A percentile compares a stretch with the other conserved stretches of the same genome.
Conservation (phyloP, 1,140 invertebrate genomes). For the Solenopsis invicta region DNA sequence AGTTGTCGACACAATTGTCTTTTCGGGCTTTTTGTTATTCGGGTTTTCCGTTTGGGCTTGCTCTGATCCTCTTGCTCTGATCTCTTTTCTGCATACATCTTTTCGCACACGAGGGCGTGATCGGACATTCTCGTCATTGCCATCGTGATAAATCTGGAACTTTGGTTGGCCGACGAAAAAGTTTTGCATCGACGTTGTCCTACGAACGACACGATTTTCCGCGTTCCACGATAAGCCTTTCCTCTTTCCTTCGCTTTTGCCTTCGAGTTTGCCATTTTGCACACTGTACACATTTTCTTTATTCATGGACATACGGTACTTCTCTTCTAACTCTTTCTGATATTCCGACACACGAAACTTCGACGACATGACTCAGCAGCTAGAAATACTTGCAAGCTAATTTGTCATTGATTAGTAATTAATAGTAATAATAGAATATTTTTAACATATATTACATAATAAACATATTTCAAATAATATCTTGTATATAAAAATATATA, state of each 20-base stretch:
- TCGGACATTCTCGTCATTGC: not conserved
- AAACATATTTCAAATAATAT: not conserved
- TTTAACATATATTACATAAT: not conserved
- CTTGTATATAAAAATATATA: not conserved
- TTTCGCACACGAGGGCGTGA: not conserved
- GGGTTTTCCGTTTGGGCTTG: no score
- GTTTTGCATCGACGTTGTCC: not conserved
- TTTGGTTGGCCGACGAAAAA: not conserved
- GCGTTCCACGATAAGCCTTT: not conserved
- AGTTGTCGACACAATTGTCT: no score
- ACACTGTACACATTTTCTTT: not conserved
- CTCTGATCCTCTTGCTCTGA: not conserved
- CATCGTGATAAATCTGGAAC: constrained; percentile 52
- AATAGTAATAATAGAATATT: not conserved
- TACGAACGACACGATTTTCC: not conserved
- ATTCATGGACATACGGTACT: no score
- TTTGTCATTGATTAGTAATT: constrained; percentile 12
- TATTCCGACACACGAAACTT: not conserved
- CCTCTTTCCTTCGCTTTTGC: not conserved
- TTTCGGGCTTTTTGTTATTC: not conserved
- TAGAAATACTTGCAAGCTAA: not conserved
- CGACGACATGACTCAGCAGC: not conserved
- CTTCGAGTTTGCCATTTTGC: not conserved
- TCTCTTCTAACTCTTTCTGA: not conserved
- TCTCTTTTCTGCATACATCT: not conserved